Conservation (phyloP, 2,888 invertebrate species). For the Temnothorax unifasciatus region DNA sequence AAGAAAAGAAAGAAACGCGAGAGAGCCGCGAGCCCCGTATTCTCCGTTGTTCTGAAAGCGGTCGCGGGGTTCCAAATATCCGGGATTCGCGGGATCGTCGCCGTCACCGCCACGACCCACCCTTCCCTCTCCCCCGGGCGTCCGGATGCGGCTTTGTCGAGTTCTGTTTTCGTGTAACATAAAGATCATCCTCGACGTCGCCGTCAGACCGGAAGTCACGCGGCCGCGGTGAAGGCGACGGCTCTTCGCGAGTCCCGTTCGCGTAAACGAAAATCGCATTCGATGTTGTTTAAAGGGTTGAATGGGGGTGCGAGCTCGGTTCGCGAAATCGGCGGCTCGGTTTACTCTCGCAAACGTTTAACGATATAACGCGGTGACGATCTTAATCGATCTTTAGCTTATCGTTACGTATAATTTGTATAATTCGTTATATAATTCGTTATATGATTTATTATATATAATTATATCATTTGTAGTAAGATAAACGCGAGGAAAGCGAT, state of each 20-base stretch:
- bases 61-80: background rate
- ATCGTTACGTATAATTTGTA: background rate
- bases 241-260: background rate
- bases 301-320: background rate
- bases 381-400: background rate
- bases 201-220: background rate
- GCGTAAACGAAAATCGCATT: background rate
- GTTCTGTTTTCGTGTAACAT: slow-evolving; percentile 13
- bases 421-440: slow-evolving; percentile 10
- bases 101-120: background rate
- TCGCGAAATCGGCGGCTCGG: background rate
- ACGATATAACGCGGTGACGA: background rate
- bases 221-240: background rate
- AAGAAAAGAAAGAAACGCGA: background rate
- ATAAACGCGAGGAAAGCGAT: background rate
- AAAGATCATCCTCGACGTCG: slow-evolving; percentile 6
- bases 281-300: background rate
- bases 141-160: background rate
- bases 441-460: slow-evolving; percentile 2
- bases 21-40: background rate
- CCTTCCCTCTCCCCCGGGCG: no score
- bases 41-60: slow-evolving; percentile 34
- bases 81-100: background rate
- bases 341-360: background rate
- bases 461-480: background rate